Conservation (phyloP, 2,888 invertebrate genomes). For the Pyrrhosoma nymphula region DNA sequence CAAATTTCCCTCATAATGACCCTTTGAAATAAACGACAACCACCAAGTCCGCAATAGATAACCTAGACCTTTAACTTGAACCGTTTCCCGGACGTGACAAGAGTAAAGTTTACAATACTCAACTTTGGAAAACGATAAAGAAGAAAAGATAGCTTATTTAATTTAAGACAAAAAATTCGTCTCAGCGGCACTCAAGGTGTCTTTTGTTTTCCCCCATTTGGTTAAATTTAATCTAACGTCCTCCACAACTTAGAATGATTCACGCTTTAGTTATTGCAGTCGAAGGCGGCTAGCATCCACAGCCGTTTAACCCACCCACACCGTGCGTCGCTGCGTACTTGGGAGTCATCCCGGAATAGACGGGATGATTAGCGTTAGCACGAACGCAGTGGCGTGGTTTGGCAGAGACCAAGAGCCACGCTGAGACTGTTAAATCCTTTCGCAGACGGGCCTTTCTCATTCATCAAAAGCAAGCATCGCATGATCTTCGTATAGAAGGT, state of each 20-base stretch:
- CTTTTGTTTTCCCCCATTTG: too few species aligned
- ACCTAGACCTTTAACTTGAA: too few species aligned
- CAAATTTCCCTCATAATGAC: too few species aligned
- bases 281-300: not conserved
- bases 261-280: not conserved
- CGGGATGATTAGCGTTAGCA: slow-evolving; percentile 2
- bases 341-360: not conserved
- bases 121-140: too few species aligned
- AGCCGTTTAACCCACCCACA: not conserved
- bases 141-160: too few species aligned
- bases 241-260: not conserved
- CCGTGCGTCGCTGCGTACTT: not conserved
- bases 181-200: too few species aligned
- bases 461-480: not conserved
- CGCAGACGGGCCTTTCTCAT: not conserved
- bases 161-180: too few species aligned
- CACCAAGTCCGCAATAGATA: too few species aligned
- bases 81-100: too few species aligned
- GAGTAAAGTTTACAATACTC: too few species aligned
- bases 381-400: not conserved
- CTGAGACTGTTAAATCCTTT: not conserved
- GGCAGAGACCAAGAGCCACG: not conserved
- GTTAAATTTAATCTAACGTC: too few species aligned
- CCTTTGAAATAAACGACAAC: too few species aligned
- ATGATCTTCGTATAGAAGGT: not conserved